Evolutionary conservation across 2,888 invertebrate species (phyloP), one percentile per base, ranked within the genome.

Genomic region (Flexamia atlantica): DNA sequence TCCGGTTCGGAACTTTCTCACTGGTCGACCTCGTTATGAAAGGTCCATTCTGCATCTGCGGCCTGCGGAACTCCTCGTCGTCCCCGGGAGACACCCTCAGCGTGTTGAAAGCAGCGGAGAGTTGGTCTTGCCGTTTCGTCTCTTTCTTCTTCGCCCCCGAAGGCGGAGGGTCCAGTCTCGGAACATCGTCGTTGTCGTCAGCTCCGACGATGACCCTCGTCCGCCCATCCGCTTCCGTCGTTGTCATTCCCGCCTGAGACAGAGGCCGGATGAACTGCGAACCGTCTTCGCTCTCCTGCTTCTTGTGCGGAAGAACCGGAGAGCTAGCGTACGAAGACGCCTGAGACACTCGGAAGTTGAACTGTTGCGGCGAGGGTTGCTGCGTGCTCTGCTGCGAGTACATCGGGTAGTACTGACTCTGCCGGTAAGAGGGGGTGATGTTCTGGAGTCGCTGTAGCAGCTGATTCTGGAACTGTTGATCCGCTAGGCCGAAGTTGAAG

Each of bases 1-100:
- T 97, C 82, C 96, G 93, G 89, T 96, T 95, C 5, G 97, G 96
- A 85, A 97, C 95, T 90, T 96, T 95, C 88, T 97, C 97, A 90
- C 97, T 97, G 40, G 96, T 96, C 74, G 95, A 95, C 87, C 97
- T 92, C 0, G 94, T 94, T 86, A 95, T 95, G 68, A 93, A 92
- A 5, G 93, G 92, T 28, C 93, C 93, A 42, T 93, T 93, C 88
- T 91, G 88, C 85, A 91, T 85, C 32, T 28, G 17, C 17, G 53
- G 25, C 36, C 50, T 40, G 23, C 40, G 81, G 14, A 30, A 14
- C 42, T 40, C 86, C 86, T 91, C 90, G 86, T 91, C 90, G 42
- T 90, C 89, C 87, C 92, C 92, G 83, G 92, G 92, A 81, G 91
- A 91, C 46, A 94, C 92, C 84, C 92, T 92, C 28, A 95, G 90